These are phyloP conservation scores for Artibeus lituratus DNA, from an alignment of 2,797 vertebrate genomes.

Conservation along the genomic window DNA sequence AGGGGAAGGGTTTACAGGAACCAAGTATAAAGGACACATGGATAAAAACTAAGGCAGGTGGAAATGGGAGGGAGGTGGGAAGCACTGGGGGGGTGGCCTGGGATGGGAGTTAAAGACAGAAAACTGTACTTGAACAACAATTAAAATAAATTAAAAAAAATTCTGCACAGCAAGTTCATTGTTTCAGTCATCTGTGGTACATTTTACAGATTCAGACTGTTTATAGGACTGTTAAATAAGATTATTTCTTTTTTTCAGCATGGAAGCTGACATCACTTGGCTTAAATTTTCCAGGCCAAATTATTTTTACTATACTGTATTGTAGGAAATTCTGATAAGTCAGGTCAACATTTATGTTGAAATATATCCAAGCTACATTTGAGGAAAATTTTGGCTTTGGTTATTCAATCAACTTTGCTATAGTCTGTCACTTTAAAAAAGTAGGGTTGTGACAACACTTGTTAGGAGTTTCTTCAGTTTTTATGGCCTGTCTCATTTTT, in stretches of 20 bases:
- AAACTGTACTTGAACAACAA: too few relatives aligned
- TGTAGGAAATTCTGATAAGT: neutral
- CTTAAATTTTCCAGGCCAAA: conserved; percentile 17
- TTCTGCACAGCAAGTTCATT: neutral
- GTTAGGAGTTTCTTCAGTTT: neutral
- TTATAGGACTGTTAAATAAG: neutral
- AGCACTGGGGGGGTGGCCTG: too few relatives aligned
- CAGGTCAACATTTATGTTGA: neutral
- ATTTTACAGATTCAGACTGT: conserved; percentile 1
- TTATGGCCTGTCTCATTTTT: conserved; percentile 19
- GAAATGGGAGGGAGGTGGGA: too few relatives aligned
- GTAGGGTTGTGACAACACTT: neutral
- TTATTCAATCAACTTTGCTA: neutral
- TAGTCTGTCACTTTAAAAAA: neutral
- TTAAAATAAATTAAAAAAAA: neutral
- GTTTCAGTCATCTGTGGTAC: neutral
- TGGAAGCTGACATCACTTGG: neutral
- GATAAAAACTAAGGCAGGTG: too few relatives aligned
- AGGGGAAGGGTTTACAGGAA: too few relatives aligned
- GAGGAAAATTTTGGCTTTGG: neutral
- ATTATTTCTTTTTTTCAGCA: neutral
- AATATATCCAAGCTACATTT: neutral
- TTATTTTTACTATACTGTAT: neutral
- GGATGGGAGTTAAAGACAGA: too few relatives aligned
- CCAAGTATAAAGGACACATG: too few relatives aligned